Evolutionary conservation across 2,888 invertebrate genomes (phyloP), one percentile per base, ranked within the genome.

Genomic region (Neelides folsomi): DNA sequence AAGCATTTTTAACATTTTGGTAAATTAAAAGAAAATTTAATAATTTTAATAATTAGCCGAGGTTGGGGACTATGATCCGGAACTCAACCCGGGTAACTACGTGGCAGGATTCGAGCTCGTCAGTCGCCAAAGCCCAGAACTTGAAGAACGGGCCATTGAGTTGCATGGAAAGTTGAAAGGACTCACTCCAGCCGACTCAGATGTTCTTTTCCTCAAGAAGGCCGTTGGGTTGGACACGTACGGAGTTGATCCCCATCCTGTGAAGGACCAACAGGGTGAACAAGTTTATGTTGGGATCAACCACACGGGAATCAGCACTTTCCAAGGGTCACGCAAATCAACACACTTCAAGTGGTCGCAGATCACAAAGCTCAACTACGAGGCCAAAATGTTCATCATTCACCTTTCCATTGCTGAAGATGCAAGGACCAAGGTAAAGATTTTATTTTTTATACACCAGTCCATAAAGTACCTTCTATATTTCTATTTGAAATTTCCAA

Each of bases 291-390:
- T 97, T 62, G 95, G 95, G 49, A 88, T 95, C 66, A 95, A 94
- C 72, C 87, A 92, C 73, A 82, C 84, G 66, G 97, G 95, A 38
- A 90, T 97, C 63, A 79, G 93, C 64, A 92, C 93, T 47, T 94
- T 93, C 73, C 89, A 93, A 72, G 89, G 89, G 43, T 88, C 86
- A 66, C 79, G 86, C 66, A 86, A 92, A 70, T 87, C 88, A 3
- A 86, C 94, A 70, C 90, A 93, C 71, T 94, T 94, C 74, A 86
- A 87, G 67, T 97, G 97, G 97, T 80, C 80, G 56, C 92, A 94
- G 71, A 86, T 97, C 47, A 86, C 88, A 68, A 93, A 93, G 72
- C 85, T 95, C 64, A 94, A 95, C 71, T 97, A 90, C 68, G 92
- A 94, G 70, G 93, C 94, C 18, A 87, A 93, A 73, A 94, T 95